Base-by-base conservation (phyloP, 2,888 invertebrate species). In the Microctonus hyperodae region DNA sequence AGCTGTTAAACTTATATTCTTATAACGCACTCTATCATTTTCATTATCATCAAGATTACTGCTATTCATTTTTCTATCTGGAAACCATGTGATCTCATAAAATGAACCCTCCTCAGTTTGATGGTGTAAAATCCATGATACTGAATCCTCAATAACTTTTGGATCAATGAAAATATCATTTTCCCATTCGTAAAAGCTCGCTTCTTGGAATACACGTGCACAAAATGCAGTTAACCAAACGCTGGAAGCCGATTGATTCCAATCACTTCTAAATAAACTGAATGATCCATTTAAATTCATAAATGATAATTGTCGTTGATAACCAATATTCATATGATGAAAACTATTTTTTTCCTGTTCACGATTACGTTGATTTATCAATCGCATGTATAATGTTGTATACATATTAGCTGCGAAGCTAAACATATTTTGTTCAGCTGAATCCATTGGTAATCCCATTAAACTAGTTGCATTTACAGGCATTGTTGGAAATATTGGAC, bases 131-230 rank as follows among this genome's bases (percentile, higher is more conserved):
- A 98, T 86, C 95, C 96, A 98, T 0, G 90, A 87, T 1, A 96
- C 92, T 0, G 97, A 90, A 81, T 91, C 91, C 4, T 93, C 90
- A 75, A 97, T 94, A 2, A 95, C 92, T 51, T 89, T 87, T 0
- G 95, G 93, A 83, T 97, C 97, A 72, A 98, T 95, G 85, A 95
- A 98, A 64, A 98, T 90, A 79, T 91, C 95, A 83, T 96, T 95
- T 86, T 97, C 97, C 97, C 97, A 98, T 82, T 98, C 97, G 78
- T 96, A 96, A 84, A 96, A 96, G 40, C 93, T 93, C 0, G 96
- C 97, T 79, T 95, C 95, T 82, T 96, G 93, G 82, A 98, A 91
- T 58, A 94, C 89, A 72, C 94, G 89, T 0, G 94, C 92, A 78
- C 94, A 94, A 84, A 95, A 97, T 0, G 97, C 93, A 0, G 98